Percentiles rank a stretch among this genome's conserved stretches.
phyloP scores from a whole-genome alignment of 1,140 invertebrate genomes.

The Phthorimaea operculella region DNA sequence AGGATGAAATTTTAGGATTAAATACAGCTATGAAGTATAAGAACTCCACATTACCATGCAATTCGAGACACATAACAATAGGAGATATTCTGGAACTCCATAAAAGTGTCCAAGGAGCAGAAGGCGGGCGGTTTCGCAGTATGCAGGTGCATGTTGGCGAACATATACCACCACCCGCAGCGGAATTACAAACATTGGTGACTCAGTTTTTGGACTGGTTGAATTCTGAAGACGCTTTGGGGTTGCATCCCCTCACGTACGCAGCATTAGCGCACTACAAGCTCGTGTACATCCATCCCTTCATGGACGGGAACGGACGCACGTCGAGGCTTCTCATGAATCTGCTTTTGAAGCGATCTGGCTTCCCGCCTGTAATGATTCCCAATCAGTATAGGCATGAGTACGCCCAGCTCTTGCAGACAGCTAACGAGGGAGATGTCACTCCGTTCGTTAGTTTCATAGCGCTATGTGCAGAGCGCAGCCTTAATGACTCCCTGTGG shows the following conservation, averaged over 20 bases:
- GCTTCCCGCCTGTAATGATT: slow-evolving; percentile 96
- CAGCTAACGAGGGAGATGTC: slow-evolving; percentile 92
- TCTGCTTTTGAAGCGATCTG: slow-evolving; percentile 95
- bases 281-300: slow-evolving; percentile 94
- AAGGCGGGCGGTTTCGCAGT: slow-evolving; percentile 84
- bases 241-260: slow-evolving; percentile 90
- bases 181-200: slow-evolving; percentile 85
- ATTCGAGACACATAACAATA: slow-evolving; percentile 78
- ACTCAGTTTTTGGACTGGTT: slow-evolving; percentile 90
- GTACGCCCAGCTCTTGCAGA: slow-evolving; percentile 88
- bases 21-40: slow-evolving; percentile 96
- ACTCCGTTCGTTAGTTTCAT: slow-evolving; percentile 96
- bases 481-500: slow-evolving; percentile 93
- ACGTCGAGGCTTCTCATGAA: slow-evolving; percentile 97
- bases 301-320: slow-evolving; percentile 93
- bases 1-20: slow-evolving; percentile 95
- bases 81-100: slow-evolving; percentile 95
- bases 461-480: slow-evolving; percentile 92
- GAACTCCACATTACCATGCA: slow-evolving; percentile 88
- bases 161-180: slow-evolving; percentile 88
- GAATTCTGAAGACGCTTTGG: slow-evolving; percentile 85
- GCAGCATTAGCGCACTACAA: slow-evolving; percentile 97
- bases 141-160: slow-evolving; percentile 95
- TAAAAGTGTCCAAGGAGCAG: slow-evolving; percentile 86
- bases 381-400: slow-evolving; percentile 86